Conservation (phyloP, 2,888 invertebrate species). For the Petrolisthes cinctipes region DNA sequence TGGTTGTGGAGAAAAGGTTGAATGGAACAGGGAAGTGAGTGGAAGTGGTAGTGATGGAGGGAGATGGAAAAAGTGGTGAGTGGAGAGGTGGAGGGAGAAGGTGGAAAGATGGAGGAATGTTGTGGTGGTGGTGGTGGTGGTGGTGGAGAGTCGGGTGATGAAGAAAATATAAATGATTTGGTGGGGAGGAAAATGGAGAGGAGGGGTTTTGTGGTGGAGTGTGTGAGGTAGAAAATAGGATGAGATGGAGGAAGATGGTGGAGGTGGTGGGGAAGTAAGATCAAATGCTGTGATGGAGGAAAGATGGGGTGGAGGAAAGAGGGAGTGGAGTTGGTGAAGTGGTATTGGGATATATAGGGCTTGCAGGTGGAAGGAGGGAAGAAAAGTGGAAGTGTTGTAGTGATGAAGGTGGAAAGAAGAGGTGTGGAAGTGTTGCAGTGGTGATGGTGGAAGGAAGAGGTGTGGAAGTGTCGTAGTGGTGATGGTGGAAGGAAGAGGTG, state of each 20-base stretch:
- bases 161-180: no score
- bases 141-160: neutral
- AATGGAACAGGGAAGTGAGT: neutral
- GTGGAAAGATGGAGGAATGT: neutral
- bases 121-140: neutral
- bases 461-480: no score
- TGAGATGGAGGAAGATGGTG: neutral
- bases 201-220: neutral
- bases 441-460: neutral
- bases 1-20: neutral
- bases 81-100: neutral
- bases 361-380: neutral
- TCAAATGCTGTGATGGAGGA: neutral
- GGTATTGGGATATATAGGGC: neutral
- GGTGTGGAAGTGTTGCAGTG: neutral
- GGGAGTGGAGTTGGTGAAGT: neutral
- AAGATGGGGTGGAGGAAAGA: neutral
- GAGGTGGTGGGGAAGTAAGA: neutral
- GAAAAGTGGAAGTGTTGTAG: neutral
- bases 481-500: no score
- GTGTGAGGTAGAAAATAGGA: neutral
- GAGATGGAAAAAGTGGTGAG: neutral
- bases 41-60: neutral
- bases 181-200: neutral
- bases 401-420: neutral